A percentile compares a stretch with the other conserved stretches of the same genome.
Evolutionary conservation across 2,888 invertebrate species (phyloP).

Genomic region (Serrognathus titanus): DNA sequence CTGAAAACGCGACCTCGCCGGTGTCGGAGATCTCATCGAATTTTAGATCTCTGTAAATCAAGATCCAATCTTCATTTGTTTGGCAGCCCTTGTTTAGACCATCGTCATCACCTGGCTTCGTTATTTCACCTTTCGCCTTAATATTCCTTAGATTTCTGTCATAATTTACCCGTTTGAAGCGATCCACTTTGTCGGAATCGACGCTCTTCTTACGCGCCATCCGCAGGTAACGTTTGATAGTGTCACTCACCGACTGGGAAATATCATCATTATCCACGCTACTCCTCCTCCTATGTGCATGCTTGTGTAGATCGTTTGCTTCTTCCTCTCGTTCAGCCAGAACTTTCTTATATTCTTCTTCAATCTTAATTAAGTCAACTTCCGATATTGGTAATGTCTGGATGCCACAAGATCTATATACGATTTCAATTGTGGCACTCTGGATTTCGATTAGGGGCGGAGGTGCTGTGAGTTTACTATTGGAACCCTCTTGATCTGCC

Average conservation of each 20-base stretch:
- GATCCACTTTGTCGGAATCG: slow-evolving; percentile 74
- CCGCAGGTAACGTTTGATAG: slow-evolving; percentile 78
- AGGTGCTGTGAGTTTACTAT: slow-evolving; percentile 42
- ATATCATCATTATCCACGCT: slow-evolving; percentile 82
- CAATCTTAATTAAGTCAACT: slow-evolving; percentile 51
- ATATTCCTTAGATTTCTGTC: slow-evolving; percentile 81
- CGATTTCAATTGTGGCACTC: slow-evolving; percentile 56
- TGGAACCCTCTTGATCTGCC: slow-evolving; percentile 37
- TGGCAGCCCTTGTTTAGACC: slow-evolving; percentile 73
- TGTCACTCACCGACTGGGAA: slow-evolving; percentile 83
- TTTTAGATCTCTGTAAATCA: slow-evolving; percentile 54
- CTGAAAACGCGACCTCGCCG: slow-evolving; percentile 26
- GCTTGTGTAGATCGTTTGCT: slow-evolving; percentile 27
- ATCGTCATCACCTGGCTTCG: slow-evolving; percentile 75
- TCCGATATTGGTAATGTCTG: slow-evolving; percentile 64
- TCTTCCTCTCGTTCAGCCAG: slow-evolving; percentile 52
- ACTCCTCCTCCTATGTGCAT: slow-evolving; percentile 60
- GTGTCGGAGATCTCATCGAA: slow-evolving; percentile 45
- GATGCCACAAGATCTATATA: slow-evolving; percentile 51
- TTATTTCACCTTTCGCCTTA: slow-evolving; percentile 71
- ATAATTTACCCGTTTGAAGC: slow-evolving; percentile 85
- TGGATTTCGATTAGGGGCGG: slow-evolving; percentile 68
- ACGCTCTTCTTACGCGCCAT: slow-evolving; percentile 87
- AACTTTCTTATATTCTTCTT: slow-evolving; percentile 49
- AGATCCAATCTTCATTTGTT: slow-evolving; percentile 74